Conservation (phyloP, 2,888 invertebrate genomes). For the Limnephilus rhombicus region DNA sequence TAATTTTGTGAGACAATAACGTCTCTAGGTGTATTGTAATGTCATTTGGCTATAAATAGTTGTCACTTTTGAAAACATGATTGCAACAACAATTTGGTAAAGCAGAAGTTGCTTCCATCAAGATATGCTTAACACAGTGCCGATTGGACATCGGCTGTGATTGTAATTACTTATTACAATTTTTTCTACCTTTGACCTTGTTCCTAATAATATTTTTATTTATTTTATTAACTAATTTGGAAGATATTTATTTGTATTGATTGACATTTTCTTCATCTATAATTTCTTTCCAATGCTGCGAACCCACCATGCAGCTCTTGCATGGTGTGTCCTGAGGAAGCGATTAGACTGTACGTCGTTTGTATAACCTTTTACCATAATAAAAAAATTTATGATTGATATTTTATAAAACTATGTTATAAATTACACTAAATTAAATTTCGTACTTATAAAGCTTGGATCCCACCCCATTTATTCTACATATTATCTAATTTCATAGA, state of each 20-base stretch:
- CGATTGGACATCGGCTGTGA: background rate
- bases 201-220: background rate
- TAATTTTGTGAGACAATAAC: no score
- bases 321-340: conserved; percentile 95
- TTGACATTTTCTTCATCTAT: background rate
- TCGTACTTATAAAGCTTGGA: background rate
- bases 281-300: conserved; percentile 39
- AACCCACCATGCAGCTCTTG: conserved; percentile 82
- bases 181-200: background rate
- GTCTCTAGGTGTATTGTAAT: no score
- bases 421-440: background rate
- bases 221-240: background rate
- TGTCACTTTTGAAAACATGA: no score
- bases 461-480: no score
- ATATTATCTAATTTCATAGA: no score
- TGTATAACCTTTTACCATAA: conserved; percentile 53
- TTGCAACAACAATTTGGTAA: no score
- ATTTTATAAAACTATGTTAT: background rate
- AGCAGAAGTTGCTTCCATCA: no score
- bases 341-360: conserved; percentile 91
- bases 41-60: no score
- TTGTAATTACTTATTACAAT: background rate
- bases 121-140: background rate
- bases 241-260: background rate
- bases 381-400: background rate